Conservation (phyloP, 2,888 invertebrate species). For the Drosophila fungiperda region DNA sequence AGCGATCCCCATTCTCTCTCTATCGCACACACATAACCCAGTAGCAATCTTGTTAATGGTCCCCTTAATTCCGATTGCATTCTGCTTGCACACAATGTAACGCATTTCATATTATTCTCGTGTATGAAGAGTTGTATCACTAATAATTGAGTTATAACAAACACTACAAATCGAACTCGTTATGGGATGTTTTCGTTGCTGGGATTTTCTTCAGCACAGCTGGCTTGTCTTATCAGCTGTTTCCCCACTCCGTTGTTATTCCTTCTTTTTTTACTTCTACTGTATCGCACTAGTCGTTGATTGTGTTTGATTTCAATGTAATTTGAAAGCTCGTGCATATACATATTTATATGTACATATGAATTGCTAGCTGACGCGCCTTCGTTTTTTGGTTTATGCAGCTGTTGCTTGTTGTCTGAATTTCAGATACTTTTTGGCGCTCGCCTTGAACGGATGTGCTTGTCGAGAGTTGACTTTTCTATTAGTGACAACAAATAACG, state of each 20-base stretch:
- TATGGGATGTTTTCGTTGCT: neutral
- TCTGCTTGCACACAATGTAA: neutral
- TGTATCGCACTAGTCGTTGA: slow-evolving; percentile 21
- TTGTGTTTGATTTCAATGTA: slow-evolving; percentile 53
- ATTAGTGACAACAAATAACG: neutral
- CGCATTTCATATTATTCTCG: too few relatives aligned
- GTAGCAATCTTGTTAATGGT: neutral
- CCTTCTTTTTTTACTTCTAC: slow-evolving; percentile 15
- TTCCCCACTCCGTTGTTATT: slow-evolving; percentile 20
- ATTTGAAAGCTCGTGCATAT: slow-evolving; percentile 49
- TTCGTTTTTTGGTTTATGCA: slow-evolving; percentile 53
- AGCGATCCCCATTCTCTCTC: neutral
- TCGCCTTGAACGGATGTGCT: slow-evolving; percentile 59
- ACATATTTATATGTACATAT: neutral
- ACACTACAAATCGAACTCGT: neutral
- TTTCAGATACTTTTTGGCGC: slow-evolving; percentile 73
- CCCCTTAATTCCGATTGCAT: neutral
- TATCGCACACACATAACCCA: neutral
- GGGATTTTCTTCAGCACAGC: slow-evolving; percentile 18
- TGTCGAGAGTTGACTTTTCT: slow-evolving; percentile 43
- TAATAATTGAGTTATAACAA: too few relatives aligned
- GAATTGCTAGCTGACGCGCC: slow-evolving; percentile 62
- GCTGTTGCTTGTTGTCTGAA: slow-evolving; percentile 47
- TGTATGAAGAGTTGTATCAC: neutral
- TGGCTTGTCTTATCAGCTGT: slow-evolving; percentile 71